Evolutionary conservation across 2,113 vertebrate genomes (phyloP), one percentile per base, ranked within the genome.

Genomic region (Brachypteracias leptosomus): DNA sequence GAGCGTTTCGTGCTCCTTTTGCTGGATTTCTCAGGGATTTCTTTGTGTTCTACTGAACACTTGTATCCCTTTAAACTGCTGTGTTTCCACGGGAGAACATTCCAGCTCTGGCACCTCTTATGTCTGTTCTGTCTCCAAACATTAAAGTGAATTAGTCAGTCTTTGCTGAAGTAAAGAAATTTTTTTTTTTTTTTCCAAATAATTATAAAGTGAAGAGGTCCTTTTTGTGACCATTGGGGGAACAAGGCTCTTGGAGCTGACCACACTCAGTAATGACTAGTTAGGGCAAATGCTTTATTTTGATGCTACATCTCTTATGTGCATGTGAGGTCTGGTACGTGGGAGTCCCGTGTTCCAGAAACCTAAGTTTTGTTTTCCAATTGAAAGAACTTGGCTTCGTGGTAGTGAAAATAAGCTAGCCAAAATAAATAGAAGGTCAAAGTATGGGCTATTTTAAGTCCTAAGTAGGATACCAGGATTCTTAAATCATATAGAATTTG

Each of bases 401-500:
- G 52, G 67, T 78, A 63, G 65, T 58, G 38, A 86, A 90, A 59
- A 20, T 44, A 59, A 1, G 3, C 35, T 65, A 90, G 92, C 93
- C 93, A 96, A 96, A 93, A 75, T 78, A 94, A 96, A 93, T 11
- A 90, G 55, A 90, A 93, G 76, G 92, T 85, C 61, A 72, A 84
- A 90, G 76, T 47, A 24, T 63, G 44, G 83, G 44, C 82, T 88
- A 86, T 97, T 90, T 96, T 90, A 94, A 93, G 90, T 74, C 38
- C 51, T 42, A 31, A 90, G 61, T 35, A 75, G 88, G 93, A 90
- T 84, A 93, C 47, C 68, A 81, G 72, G n/a, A 71, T 95, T 88
- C 77, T 93, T 88, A 95, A 94, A 83, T 95, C 42, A 90, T 78
- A 74, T 52, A 85, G 90, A 92, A 95, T 96, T 96, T 95, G 61